phyloP scores from a whole-genome alignment of 1,140 invertebrate species.

The Pectinophora gossypiella region DNA sequence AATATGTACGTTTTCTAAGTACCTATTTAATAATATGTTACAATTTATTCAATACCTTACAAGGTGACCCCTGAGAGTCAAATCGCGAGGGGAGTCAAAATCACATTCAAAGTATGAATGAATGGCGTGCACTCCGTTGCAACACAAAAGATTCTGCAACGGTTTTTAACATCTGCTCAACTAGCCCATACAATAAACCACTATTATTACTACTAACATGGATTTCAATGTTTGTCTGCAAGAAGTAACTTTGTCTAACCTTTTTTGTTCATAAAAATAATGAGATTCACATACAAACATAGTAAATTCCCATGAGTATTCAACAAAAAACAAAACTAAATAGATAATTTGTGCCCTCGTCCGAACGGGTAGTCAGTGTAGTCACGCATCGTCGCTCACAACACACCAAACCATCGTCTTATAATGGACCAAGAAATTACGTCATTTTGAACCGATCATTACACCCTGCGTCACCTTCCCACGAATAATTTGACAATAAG shows the following conservation, averaged over 20 bases:
- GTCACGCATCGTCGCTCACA: slow-evolving; percentile 52
- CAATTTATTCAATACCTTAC: too few relatives aligned
- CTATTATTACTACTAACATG: slow-evolving; percentile 21
- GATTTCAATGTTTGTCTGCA: too few relatives aligned
- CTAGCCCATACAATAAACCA: slow-evolving; percentile 15
- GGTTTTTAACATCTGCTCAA: slow-evolving; percentile 66
- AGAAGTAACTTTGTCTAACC: neutral
- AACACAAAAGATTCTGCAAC: slow-evolving; percentile 62
- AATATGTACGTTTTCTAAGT: too few relatives aligned
- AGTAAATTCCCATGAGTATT: slow-evolving; percentile 37
- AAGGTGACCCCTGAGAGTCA: neutral
- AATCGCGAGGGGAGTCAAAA: slow-evolving; percentile 42
- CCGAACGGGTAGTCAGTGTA: slow-evolving; percentile 16
- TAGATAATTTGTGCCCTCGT: slow-evolving; percentile 34
- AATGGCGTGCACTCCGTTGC: slow-evolving; percentile 34
- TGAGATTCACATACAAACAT: slow-evolving; percentile 2
- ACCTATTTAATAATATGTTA: too few relatives aligned
- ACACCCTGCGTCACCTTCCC: slow-evolving; percentile 55
- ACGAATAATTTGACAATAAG: slow-evolving; percentile 55
- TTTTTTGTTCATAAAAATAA: neutral
- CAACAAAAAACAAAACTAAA: slow-evolving; percentile 25
- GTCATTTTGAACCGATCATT: slow-evolving; percentile 60
- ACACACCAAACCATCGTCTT: slow-evolving; percentile 37
- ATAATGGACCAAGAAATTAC: slow-evolving; percentile 61
- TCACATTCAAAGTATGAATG: slow-evolving; percentile 33